Evolutionary conservation across 2,113 vertebrate species (phyloP).

Genomic region (Oreochromis tanganicae): DNA sequence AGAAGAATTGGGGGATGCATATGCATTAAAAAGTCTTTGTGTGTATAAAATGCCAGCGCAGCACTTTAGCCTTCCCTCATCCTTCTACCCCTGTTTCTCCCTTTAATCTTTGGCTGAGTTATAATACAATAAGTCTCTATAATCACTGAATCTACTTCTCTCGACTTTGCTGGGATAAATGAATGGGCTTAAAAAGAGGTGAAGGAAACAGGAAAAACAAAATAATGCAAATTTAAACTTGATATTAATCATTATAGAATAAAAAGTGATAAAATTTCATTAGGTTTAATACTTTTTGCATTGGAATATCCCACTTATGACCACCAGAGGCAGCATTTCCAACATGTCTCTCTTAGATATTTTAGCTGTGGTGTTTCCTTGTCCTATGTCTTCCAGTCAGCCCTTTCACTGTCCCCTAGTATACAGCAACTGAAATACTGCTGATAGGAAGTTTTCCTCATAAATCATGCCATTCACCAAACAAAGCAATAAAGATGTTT

Average conservation of each 20-base stretch:
- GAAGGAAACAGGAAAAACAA: background rate
- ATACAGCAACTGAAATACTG: constrained; percentile 79
- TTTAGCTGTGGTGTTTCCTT: constrained; percentile 3
- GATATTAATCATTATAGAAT: constrained; percentile 12
- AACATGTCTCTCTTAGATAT: background rate
- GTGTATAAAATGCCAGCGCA: constrained; percentile 58
- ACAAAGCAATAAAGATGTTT: constrained; percentile 75
- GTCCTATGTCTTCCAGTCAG: constrained; percentile 32
- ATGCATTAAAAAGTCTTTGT: constrained; percentile 67
- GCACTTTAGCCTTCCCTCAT: constrained; percentile 59
- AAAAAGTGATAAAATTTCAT: background rate
- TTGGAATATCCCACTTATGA: background rate
- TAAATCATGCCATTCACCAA: constrained; percentile 85
- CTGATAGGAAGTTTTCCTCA: constrained; percentile 82
- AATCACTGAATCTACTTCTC: constrained; percentile 47
- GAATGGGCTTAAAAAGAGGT: background rate
- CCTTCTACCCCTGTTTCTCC: constrained; percentile 39
- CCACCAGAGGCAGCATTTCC: constrained; percentile 53
- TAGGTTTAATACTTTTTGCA: background rate
- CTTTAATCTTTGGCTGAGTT: constrained; percentile 60
- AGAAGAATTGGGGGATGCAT: constrained; percentile 59
- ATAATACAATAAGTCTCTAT: constrained; percentile 56
- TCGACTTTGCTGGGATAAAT: constrained; percentile 38
- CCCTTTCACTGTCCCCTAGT: constrained; percentile 52
- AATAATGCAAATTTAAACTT: constrained; percentile 19